Conservation (phyloP, 2,888 invertebrate species). For the Conomelus anceps region DNA sequence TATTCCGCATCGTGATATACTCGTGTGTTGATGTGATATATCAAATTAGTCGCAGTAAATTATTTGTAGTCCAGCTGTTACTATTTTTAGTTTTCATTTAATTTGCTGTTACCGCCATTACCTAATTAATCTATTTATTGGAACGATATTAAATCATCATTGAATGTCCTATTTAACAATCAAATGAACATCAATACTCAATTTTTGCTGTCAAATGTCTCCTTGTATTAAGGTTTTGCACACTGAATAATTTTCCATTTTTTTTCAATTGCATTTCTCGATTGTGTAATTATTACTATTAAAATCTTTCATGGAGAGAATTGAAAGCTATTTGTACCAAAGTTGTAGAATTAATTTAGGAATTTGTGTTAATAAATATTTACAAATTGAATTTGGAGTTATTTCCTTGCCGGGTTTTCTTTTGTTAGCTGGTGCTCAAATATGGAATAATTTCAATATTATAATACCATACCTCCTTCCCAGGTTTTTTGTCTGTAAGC, state of each 20-base stretch:
- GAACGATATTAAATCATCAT: background rate
- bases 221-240: background rate
- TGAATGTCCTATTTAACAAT: background rate
- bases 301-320: constrained; percentile 8
- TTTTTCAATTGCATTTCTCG: background rate
- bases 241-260: background rate
- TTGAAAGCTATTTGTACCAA: constrained; percentile 43
- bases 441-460: too few species aligned
- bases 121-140: background rate
- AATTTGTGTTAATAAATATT: constrained; percentile 33
- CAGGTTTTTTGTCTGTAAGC: too few species aligned
- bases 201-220: background rate
- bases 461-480: too few species aligned
- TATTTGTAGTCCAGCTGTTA: background rate
- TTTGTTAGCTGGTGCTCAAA: too few species aligned
- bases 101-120: background rate
- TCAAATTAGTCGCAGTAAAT: background rate
- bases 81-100: background rate
- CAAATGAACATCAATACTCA: background rate
- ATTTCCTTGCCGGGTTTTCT: too few species aligned
- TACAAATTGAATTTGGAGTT: constrained; percentile 26
- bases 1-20: background rate
- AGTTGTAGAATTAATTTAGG: constrained; percentile 42
- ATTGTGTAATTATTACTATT: background rate
- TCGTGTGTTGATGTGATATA: background rate